Percentiles rank a stretch among this genome's conserved stretches.
phyloP scores from a whole-genome alignment of 2,113 vertebrate species.

The Cheilinus undulatus region DNA sequence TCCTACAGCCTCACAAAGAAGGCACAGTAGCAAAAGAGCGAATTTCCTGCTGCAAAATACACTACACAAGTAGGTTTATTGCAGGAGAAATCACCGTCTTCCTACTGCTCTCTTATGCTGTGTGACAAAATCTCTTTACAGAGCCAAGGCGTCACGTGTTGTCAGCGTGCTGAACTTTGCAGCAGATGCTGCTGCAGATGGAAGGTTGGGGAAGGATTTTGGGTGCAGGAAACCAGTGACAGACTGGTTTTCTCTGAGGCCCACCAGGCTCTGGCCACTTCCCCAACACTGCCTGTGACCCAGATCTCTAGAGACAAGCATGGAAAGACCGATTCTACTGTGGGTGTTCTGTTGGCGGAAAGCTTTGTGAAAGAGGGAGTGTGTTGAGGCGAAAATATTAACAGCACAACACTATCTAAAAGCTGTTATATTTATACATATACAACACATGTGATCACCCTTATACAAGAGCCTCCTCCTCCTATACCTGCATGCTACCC shows the following conservation, averaged over 20 bases:
- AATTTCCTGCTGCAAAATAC: conserved; percentile 3
- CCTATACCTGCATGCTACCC: conserved; percentile 1
- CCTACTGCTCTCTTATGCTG: conserved; percentile 23
- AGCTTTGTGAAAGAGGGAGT: conserved; percentile 23
- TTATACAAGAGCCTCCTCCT: conserved; percentile 6
- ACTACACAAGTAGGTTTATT: conserved; percentile 39
- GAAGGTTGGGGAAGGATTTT: conserved; percentile 34
- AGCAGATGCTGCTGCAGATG: conserved; percentile 74
- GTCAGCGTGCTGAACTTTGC: conserved; percentile 10
- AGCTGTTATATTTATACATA: conserved; percentile 19
- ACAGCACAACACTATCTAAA: conserved; percentile 41
- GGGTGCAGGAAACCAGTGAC: conserved; percentile 33
- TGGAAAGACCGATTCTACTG: conserved; percentile 9
- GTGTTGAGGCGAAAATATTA: conserved; percentile 60
- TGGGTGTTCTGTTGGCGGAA: conserved; percentile 40
- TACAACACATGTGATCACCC: neutral
- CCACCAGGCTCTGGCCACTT: conserved; percentile 46
- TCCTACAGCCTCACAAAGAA: too few species aligned
- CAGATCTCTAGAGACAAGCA: conserved; percentile 37
- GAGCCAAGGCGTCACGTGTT: conserved; percentile 5
- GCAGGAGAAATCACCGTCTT: conserved; percentile 9
- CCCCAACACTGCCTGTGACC: conserved; percentile 49
- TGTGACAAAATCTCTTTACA: conserved; percentile 15
- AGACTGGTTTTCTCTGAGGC: conserved; percentile 39
- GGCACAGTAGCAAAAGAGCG: too few species aligned